A percentile compares a stretch with the other conserved stretches of the same genome.
Evolutionary conservation across 2,797 vertebrate genomes (phyloP).

Genomic region (Hirundo rustica): DNA sequence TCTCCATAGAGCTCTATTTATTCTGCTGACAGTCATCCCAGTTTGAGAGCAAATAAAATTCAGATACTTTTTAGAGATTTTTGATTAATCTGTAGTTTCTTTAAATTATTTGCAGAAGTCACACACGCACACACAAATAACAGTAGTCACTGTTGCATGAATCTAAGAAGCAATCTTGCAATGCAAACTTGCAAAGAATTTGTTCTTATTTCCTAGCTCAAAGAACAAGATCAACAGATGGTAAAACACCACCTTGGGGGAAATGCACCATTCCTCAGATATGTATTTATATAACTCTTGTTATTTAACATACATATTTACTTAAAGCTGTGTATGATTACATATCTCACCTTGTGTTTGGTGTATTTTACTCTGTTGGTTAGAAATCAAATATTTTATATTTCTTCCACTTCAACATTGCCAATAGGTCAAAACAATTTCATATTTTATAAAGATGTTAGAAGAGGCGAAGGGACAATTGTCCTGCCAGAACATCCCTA

Average conservation of each 20-base stretch:
- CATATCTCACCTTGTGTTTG: not conserved
- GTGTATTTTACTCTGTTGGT: not conserved
- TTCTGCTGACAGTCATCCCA: not conserved
- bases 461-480: not conserved
- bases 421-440: not conserved
- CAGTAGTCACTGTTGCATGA: not conserved
- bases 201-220: not conserved
- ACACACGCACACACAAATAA: not conserved
- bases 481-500: not conserved
- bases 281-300: not conserved
- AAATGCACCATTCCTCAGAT: not conserved
- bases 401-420: not conserved
- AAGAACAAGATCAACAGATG: constrained; percentile 3
- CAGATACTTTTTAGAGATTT: not conserved
- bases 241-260: not conserved
- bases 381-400: not conserved
- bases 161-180: not conserved
- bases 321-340: not conserved
- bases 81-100: not conserved
- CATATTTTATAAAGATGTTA: not conserved
- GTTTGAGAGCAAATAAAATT: not conserved
- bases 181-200: not conserved
- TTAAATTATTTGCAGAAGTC: not conserved
- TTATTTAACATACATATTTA: constrained; percentile 1
- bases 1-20: not conserved